These are phyloP conservation scores for Empidonax alnorum DNA, from an alignment of 2,113 vertebrate species.

Conservation along the genomic window DNA sequence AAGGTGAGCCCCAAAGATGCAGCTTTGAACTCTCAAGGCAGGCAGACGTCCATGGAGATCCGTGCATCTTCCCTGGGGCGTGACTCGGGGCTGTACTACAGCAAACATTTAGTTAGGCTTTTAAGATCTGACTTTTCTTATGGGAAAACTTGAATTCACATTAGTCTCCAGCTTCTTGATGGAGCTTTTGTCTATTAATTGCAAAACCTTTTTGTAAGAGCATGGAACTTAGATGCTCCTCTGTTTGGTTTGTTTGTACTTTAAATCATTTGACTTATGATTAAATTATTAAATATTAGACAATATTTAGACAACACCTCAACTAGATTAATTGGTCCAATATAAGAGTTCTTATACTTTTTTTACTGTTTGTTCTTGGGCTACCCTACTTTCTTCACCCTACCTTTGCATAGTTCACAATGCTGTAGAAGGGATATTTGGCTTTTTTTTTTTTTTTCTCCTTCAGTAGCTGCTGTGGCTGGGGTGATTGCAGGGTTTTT, in stretches of 20 bases:
- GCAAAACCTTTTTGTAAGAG: not conserved
- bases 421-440: not conserved
- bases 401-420: not conserved
- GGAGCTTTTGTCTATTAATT: not conserved
- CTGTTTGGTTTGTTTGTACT: not conserved
- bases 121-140: not conserved
- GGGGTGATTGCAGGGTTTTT: rapidly evolving
- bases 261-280: not conserved
- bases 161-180: not conserved
- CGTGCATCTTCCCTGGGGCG: rapidly evolving
- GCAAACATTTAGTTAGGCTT: not conserved
- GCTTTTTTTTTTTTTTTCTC: not conserved
- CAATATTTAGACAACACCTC: not conserved
- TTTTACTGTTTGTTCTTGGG: not conserved
- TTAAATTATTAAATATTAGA: not conserved
- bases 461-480: not conserved
- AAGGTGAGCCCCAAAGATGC: not conserved
- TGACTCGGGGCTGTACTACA: rapidly evolving
- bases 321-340: not conserved
- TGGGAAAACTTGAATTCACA: not conserved
- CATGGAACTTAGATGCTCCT: rapidly evolving
- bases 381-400: not conserved
- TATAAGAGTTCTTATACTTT: not conserved
- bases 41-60: not conserved
- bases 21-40: not conserved